Base-by-base conservation (phyloP, 2,888 invertebrate species). In the Drosophila rellima region DNA sequence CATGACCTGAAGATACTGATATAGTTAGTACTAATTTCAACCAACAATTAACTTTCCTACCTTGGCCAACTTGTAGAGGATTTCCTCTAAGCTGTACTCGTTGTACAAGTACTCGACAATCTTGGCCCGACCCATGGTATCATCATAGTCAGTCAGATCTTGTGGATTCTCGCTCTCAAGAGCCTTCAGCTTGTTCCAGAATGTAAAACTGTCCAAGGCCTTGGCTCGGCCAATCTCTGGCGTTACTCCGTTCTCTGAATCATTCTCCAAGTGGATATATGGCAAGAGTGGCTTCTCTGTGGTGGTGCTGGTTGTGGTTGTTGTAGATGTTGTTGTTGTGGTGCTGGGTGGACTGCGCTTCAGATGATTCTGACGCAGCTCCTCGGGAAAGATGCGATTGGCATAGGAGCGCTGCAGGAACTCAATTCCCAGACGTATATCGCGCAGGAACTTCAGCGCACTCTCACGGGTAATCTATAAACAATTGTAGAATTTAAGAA, bases 51-150 rank as follows among this genome's bases (percentile, higher is more conserved):
- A 15, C 2, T 20, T 0, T 31, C 63, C 66, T 88, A 94, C 95
- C 94, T 96, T 96, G 20, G 96, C 96, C 52, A 96, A 93, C 83
- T 96, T 96, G 90, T 96, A 96, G 74, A 96, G 96, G 18, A 96
- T 95, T 92, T 96, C 96, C 91, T 96, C 96, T 60, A 96, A 93
- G 64, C 90, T 89, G 89, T 96, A 96, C 90, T 96, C 96, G 1
- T 95, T 95, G 93, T 96, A 96, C 7, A 96, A 93, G 56, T 95
- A 95, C 84, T 96, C 96, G 0, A 95, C 95, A 0, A 95, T 94
- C 82, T 95, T 94, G 71, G 96, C 93, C 70, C 95, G 94, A 69
- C 96, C 96, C 90, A 95, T 93, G 82, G 95, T 93, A 81, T 96
- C 95, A 80, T 95, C 95, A 87, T 95, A 95, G 71, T 96, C 95